Evolutionary conservation across 2,888 invertebrate genomes (phyloP).

Genomic region (Tachina lurida): DNA sequence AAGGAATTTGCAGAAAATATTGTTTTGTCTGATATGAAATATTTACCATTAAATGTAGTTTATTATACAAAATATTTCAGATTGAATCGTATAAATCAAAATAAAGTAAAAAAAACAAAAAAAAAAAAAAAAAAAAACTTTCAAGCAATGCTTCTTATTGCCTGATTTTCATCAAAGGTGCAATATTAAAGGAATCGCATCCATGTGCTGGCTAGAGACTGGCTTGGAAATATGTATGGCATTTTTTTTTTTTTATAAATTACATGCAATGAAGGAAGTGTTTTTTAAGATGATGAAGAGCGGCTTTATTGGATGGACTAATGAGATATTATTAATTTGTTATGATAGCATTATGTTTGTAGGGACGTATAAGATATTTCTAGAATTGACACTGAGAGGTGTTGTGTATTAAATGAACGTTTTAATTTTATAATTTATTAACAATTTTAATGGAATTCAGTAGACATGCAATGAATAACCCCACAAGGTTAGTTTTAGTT

Average conservation of each 20-base stretch:
- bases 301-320: slow-evolving; percentile 20
- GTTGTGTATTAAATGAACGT: too few relatives aligned
- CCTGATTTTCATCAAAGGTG: slow-evolving; percentile 65
- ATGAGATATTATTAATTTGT: slow-evolving; percentile 40
- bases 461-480: too few relatives aligned
- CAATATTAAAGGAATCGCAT: slow-evolving; percentile 66
- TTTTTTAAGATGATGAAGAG: slow-evolving; percentile 19
- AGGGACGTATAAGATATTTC: too few relatives aligned
- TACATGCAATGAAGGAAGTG: slow-evolving; percentile 41
- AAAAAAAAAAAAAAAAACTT: neutral
- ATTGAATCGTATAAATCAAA: slow-evolving; percentile 82
- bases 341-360: slow-evolving; percentile 4
- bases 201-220: slow-evolving; percentile 1
- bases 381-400: too few relatives aligned
- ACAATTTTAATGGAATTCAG: too few relatives aligned
- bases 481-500: too few relatives aligned
- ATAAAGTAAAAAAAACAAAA: neutral
- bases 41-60: slow-evolving; percentile 79
- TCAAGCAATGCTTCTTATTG: slow-evolving; percentile 4
- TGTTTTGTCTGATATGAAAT: slow-evolving; percentile 77
- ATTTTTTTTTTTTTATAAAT: slow-evolving; percentile 65
- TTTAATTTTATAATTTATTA: too few relatives aligned
- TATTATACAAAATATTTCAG: slow-evolving; percentile 79
- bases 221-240: slow-evolving; percentile 60
- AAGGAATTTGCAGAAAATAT: slow-evolving; percentile 30